These are phyloP conservation scores for Eleginops maclovinus DNA, from an alignment of 2,113 vertebrate species.

Conservation along the genomic window DNA sequence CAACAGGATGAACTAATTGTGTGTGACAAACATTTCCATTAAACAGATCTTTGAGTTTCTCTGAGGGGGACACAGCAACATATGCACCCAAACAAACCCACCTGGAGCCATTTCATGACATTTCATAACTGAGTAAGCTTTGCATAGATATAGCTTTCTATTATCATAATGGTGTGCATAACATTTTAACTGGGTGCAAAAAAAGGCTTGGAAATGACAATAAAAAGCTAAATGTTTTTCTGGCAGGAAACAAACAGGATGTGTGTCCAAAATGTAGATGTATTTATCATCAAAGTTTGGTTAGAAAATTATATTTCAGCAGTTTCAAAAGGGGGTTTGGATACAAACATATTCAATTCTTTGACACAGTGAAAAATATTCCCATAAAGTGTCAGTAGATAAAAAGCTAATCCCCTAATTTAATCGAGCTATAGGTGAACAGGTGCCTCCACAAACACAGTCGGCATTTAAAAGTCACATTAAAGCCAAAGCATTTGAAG, in stretches of 20 bases:
- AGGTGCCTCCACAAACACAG: not conserved
- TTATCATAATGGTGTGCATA: not conserved
- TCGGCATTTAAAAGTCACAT: not conserved
- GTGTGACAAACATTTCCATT: constrained; percentile 25
- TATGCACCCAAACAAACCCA: constrained; percentile 12
- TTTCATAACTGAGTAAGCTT: not conserved
- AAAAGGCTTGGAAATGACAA: not conserved
- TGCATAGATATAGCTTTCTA: constrained; percentile 5
- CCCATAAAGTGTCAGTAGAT: not conserved
- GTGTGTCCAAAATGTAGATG: not conserved
- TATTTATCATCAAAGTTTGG: not conserved
- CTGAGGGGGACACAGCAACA: constrained; percentile 11
- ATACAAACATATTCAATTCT: not conserved
- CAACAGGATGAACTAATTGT: constrained; percentile 7
- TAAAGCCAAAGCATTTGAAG: not conserved
- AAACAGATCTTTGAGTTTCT: constrained; percentile 31
- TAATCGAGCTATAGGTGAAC: not conserved
- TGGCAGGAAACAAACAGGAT: not conserved
- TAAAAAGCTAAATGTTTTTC: not conserved
- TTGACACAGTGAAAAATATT: not conserved
- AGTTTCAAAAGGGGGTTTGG: not conserved
- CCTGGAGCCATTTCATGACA: constrained; percentile 44
- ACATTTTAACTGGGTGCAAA: constrained; percentile 7
- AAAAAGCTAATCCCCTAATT: not conserved
- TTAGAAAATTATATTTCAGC: not conserved